Percentiles rank a stretch among this genome's conserved stretches.
Conservation (phyloP, 2,113 vertebrate species). For the Montifringilla adamsi region DNA sequence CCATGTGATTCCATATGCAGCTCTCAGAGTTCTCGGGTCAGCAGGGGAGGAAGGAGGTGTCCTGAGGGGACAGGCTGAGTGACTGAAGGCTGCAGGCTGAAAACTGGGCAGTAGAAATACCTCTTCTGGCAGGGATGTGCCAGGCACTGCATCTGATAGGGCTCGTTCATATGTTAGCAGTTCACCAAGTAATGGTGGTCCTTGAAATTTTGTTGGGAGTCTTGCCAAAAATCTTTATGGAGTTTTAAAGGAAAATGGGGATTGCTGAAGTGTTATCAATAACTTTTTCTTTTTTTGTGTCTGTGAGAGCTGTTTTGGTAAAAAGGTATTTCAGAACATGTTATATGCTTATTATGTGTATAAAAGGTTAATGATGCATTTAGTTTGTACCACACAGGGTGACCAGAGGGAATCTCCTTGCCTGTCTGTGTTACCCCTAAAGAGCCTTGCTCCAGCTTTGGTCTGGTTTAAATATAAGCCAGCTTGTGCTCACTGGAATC, state of each 20-base stretch:
- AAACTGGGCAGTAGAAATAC: background rate
- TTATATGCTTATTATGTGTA: background rate
- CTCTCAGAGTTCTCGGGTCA: background rate
- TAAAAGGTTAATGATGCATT: background rate
- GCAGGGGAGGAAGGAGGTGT: background rate
- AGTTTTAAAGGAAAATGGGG: background rate
- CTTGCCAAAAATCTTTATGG: background rate
- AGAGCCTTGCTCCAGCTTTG: background rate
- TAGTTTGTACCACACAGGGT: background rate
- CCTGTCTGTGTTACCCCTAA: background rate
- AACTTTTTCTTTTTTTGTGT: background rate
- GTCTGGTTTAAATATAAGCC: background rate
- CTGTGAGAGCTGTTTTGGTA: background rate
- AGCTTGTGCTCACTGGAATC: constrained; percentile 20
- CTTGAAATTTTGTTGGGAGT: background rate
- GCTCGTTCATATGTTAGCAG: background rate
- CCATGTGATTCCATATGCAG: background rate
- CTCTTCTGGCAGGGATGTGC: background rate
- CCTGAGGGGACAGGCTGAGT: background rate
- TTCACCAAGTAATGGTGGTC: background rate
- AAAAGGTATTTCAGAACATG: background rate
- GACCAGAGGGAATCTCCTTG: background rate
- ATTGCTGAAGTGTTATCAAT: background rate
- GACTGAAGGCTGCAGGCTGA: background rate
- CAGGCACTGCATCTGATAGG: background rate